Base-by-base conservation (phyloP, 2,888 invertebrate species). In the Pristionchus japonicus region DNA sequence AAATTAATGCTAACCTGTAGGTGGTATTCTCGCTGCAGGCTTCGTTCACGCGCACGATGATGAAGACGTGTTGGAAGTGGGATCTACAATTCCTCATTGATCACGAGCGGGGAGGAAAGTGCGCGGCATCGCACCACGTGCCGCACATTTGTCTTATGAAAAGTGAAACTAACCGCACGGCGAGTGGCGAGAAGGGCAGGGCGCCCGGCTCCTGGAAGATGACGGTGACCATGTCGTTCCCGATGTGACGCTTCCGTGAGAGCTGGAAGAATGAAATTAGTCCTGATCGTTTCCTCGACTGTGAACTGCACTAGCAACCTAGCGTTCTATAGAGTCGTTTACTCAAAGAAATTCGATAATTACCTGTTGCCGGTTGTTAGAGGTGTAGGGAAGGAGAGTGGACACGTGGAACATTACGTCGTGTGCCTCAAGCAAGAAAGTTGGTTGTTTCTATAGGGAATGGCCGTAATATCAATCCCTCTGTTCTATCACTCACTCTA, bases 31-130 rank as follows among this genome's bases (percentile, higher is more conserved):
- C 97, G 11, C 97, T 96, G 95, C 97, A 97, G 4, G 98, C 98
- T 95, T 97, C 97, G 88, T 97, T 96, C 7, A 96, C 97, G 93
- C 97, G 96, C 15, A 98, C 97, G 87, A 98, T 96, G 91, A 98
- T 97, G 95, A 98, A 98, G 52, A 98, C 98, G 95, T 98, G 98
- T 95, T 98, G 98, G 95, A 98, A 98, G 95, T 98, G 98, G 84
- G 98, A 47, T 23, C 86, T 86, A 47, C 43, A 67, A 67, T 9
- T 34, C 34, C 3, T 1, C 0, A 34, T 67, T 27, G 23, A 3
- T 15, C n/a, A n/a, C n/a, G n/a, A n/a, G n/a, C n/a, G n/a, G n/a
- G n/a, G 9, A 0, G 17, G n/a, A 57, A 61, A 61, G 43, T 49
- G 13, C 27, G 15, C 43, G 31, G 0, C 80, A 27, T 7, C 40